Conservation (phyloP, 2,888 invertebrate species). For the Incurvaria masculella region DNA sequence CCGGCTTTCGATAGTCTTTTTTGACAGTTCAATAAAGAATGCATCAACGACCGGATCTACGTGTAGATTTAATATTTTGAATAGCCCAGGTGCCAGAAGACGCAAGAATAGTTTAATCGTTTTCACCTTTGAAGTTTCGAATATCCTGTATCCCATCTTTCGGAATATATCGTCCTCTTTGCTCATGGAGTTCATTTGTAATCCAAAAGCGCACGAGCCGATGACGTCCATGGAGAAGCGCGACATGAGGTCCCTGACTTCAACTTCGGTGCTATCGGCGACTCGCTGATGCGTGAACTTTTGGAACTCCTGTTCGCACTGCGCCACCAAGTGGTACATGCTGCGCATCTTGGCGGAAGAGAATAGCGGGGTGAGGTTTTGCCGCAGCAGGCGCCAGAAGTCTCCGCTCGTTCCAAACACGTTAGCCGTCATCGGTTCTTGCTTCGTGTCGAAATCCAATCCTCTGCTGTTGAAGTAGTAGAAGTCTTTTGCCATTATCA, state of each 20-base stretch:
- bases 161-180: constrained; percentile 23
- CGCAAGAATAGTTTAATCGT: constrained; percentile 13
- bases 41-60: background rate
- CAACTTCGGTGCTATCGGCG: constrained; percentile 13
- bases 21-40: background rate
- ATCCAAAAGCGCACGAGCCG: constrained; percentile 30
- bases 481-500: constrained; percentile 22
- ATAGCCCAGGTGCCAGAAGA: background rate
- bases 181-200: constrained; percentile 28
- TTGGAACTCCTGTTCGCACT: constrained; percentile 18
- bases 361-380: constrained; percentile 22
- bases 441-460: constrained; percentile 14
- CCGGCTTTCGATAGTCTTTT: constrained; percentile 19
- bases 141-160: constrained; percentile 23
- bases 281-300: constrained; percentile 2
- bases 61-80: background rate
- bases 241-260: constrained; percentile 22
- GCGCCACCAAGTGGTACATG: constrained; percentile 24
- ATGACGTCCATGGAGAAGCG: constrained; percentile 34
- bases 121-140: constrained; percentile 24
- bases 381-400: constrained; percentile 21
- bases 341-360: constrained; percentile 22
- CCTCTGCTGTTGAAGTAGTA: constrained; percentile 22
- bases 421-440: constrained; percentile 19
- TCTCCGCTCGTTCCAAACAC: constrained; percentile 22